Conservation (phyloP, 1,140 invertebrate species). For the Zaprionus africanus region DNA sequence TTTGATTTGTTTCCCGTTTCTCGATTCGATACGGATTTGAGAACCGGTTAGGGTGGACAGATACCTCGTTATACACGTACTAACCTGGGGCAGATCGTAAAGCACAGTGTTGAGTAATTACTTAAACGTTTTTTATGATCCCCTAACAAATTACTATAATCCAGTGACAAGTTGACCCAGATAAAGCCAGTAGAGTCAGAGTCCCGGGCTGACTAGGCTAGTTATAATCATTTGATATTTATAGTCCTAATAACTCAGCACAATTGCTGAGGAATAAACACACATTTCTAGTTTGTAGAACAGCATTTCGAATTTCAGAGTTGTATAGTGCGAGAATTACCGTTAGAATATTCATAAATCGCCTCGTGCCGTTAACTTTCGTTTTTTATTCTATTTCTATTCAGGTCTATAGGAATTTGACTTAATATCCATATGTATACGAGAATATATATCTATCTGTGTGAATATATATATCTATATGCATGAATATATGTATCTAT, state of each 20-base stretch:
- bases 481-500: too few relatives aligned
- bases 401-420: not conserved
- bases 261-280: not conserved
- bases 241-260: not conserved
- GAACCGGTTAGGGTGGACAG: not conserved
- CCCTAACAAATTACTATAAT: slow-evolving; percentile 22
- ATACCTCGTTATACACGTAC: slow-evolving; percentile 49
- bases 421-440: not conserved
- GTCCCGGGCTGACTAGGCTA: not conserved
- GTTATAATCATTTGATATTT: slow-evolving; percentile 5
- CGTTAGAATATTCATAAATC: slow-evolving; percentile 33
- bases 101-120: slow-evolving; percentile 53
- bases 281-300: not conserved
- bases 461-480: too few relatives aligned
- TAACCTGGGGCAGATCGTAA: slow-evolving; percentile 41
- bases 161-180: slow-evolving; percentile 52
- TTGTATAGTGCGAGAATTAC: not conserved
- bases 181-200: slow-evolving; percentile 17
- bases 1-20: slow-evolving; percentile 11
- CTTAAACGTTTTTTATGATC: slow-evolving; percentile 36
- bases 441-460: too few relatives aligned
- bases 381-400: not conserved
- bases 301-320: not conserved
- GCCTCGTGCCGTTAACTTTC: slow-evolving; percentile 14
- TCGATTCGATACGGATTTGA: not conserved